Conservation (phyloP, 2,113 vertebrate species). For the Galbula dea region DNA sequence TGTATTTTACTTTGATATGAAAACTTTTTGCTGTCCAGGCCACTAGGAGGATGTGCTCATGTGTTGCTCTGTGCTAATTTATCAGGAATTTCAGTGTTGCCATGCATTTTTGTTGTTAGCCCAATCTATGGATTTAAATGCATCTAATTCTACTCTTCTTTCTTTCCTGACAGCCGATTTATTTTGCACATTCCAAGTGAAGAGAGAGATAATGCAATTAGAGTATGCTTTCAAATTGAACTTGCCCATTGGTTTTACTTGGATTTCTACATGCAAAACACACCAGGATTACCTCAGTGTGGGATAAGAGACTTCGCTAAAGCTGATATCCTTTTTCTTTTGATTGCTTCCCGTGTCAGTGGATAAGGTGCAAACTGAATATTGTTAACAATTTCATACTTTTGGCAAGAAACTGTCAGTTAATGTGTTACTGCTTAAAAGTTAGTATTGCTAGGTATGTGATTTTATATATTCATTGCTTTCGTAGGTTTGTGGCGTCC, state of each 20-base stretch:
- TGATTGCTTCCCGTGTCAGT: not conserved
- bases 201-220: constrained; percentile 96
- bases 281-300: constrained; percentile 95
- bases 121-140: not conserved
- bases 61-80: not conserved
- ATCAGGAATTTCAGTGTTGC: not conserved
- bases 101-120: not conserved
- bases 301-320: constrained; percentile 99
- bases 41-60: not conserved
- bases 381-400: not conserved
- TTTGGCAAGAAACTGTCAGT: not conserved
- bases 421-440: not conserved
- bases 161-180: constrained; percentile 84
- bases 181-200: constrained; percentile 99
- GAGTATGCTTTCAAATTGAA: constrained; percentile 99
- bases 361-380: not conserved
- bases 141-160: not conserved
- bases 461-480: not conserved
- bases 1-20: not conserved
- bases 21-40: not conserved
- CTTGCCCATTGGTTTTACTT: constrained; percentile 99
- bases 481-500: not conserved
- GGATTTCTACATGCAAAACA: constrained; percentile 97
- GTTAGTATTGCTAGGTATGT: not conserved
- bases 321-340: constrained; percentile 92